Percentiles rank a stretch among this genome's conserved stretches.
Conservation (phyloP, 2,888 invertebrate genomes). For the Fragum fragum region DNA sequence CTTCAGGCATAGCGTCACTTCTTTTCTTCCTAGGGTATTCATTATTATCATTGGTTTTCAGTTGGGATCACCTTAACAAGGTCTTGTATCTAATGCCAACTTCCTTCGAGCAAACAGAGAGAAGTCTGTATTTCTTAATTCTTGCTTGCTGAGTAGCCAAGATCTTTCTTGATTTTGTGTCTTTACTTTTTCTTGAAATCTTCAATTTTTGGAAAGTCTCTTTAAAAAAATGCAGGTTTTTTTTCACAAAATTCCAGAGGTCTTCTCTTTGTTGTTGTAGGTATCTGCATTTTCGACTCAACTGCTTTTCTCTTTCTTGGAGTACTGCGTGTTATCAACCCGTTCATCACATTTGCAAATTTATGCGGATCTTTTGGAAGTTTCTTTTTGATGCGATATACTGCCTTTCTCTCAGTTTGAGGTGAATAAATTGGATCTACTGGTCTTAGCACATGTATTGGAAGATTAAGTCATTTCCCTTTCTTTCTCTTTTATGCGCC, state of each 20-base stretch:
- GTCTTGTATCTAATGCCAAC: slow-evolving; percentile 26
- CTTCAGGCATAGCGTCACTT: slow-evolving; percentile 28
- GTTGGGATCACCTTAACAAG: slow-evolving; percentile 24
- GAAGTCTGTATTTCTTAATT: slow-evolving; percentile 25
- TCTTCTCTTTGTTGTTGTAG: slow-evolving; percentile 22
- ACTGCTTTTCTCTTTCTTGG: slow-evolving; percentile 35
- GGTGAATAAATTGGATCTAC: slow-evolving; percentile 6
- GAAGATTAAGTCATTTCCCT: not conserved
- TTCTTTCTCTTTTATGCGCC: slow-evolving; percentile 25
- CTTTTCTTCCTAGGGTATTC: slow-evolving; percentile 12
- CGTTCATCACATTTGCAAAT: slow-evolving; percentile 42
- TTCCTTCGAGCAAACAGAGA: slow-evolving; percentile 7
- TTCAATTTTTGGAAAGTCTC: slow-evolving; percentile 2
- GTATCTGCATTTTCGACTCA: not conserved
- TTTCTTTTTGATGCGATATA: slow-evolving; percentile 36
- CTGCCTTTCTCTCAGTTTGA: slow-evolving; percentile 38
- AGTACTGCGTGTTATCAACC: slow-evolving; percentile 32
- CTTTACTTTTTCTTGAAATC: not conserved
- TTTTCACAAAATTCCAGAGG: slow-evolving; percentile 7
- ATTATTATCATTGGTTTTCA: not conserved
- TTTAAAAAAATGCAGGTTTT: slow-evolving; percentile 9
- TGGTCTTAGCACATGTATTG: not conserved
- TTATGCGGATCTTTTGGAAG: slow-evolving; percentile 42
- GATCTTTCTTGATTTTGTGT: slow-evolving; percentile 8
- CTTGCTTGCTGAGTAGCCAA: slow-evolving; percentile 26